Base-by-base conservation (phyloP, 2,113 vertebrate species). In the Apaloderma vittatum region DNA sequence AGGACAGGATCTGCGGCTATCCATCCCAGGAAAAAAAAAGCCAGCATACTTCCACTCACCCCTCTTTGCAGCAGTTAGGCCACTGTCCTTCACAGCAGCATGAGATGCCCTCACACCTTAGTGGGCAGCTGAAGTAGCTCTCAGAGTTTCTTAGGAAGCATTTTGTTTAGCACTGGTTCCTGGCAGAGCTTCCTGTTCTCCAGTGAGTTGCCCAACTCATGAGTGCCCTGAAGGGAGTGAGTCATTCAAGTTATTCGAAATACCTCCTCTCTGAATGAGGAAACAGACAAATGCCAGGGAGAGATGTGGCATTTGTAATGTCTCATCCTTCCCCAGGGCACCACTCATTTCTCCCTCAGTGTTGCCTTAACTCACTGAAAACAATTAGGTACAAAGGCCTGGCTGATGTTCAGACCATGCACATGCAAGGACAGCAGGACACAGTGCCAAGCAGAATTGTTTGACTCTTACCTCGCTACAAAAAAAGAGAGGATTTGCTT, bases 121-220 rank as follows among this genome's bases (percentile, higher is more conserved):
- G 71, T 5, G 6, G n/a, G 36, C 29, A 67, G 65, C 29, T 55
- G 49, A 37, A 71, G 11, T 5, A 52, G 48, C 36, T 88, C 54
- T 52, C 20, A 59, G 20, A 2, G 26, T 59, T 71, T 45, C 43
- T 72, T 54, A 88, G 49, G 13, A 76, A 74, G 71, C 2, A 1
- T 52, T 76, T 61, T 4, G 10, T 9, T 30, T 32, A 63, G 34
- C 5, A 1, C 22, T 14, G 32, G 29, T n/a, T 88, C 34, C 62
- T 19, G 46, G 30, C 67, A 68, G 77, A 84, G 74, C 55, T 48
- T 34, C 75, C 59, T 70, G 40, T 40, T 40, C 8, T 40, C 40
- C 40, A 40, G 11, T 49, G 63, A 54, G 24, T 73, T 96, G 76
- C 83, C 21, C 67, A 94, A 95, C 37, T 62, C 83, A 29, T 43